Evolutionary conservation across 35 echinoderm and acorn worm species (phyloP).

Genomic region (Ptychodera flava): DNA sequence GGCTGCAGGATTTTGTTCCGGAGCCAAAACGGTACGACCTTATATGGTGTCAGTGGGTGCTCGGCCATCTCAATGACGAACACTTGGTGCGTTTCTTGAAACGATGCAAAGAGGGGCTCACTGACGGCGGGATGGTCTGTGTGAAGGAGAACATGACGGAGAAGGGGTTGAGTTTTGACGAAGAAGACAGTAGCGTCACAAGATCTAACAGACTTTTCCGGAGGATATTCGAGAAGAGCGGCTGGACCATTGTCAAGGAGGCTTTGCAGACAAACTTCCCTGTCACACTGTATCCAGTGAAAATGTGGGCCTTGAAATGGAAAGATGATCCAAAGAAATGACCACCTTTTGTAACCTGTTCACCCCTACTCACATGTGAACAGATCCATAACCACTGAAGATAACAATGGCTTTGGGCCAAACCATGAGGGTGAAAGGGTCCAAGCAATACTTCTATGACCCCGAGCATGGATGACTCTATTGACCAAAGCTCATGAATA

Average conservation of each 20-base stretch:
- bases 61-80: slow-evolving; percentile 84
- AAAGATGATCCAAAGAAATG: no score
- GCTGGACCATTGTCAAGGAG: slow-evolving; percentile 53
- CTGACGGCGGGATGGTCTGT: slow-evolving; percentile 68
- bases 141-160: slow-evolving; percentile 85
- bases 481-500: no score
- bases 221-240: slow-evolving; percentile 57
- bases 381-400: no score
- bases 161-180: slow-evolving; percentile 64
- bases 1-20: slow-evolving; percentile 73
- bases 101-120: slow-evolving; percentile 57
- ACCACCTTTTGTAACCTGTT: no score
- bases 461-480: no score
- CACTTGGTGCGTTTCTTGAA: slow-evolving; percentile 77
- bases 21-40: slow-evolving; percentile 68
- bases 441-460: no score
- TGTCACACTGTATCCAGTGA: slow-evolving; percentile 57
- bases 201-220: slow-evolving; percentile 49
- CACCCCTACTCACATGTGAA: no score
- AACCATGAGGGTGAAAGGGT: no score
- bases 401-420: no score
- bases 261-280: slow-evolving; percentile 75
- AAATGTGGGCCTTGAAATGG: slow-evolving; percentile 87
- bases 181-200: slow-evolving; percentile 93
- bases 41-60: slow-evolving; percentile 96